phyloP scores from a whole-genome alignment of 2,797 vertebrate genomes.

The Sebastes alutus region DNA sequence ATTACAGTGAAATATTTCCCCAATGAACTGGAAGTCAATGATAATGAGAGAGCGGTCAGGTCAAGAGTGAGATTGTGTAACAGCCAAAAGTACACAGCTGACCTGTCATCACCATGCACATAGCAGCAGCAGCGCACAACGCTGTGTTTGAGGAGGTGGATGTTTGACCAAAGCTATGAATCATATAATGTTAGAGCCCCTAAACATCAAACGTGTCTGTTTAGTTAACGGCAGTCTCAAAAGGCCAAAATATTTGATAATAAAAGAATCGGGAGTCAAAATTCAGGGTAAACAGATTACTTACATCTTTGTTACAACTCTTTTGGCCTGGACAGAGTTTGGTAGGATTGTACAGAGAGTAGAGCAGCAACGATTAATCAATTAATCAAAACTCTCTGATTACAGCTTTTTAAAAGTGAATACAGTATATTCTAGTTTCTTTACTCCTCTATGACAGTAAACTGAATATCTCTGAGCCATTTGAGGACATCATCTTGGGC shows the following conservation, averaged over 20 bases:
- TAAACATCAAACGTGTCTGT: neutral
- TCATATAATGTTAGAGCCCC: conserved; percentile 18
- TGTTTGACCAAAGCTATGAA: conserved; percentile 20
- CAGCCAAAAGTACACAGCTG: conserved; percentile 45
- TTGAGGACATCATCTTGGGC: too few relatives aligned
- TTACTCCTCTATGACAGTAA: too few relatives aligned
- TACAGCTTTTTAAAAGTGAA: too few relatives aligned
- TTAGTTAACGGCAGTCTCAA: neutral
- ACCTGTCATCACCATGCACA: conserved; percentile 48
- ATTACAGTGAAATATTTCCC: conserved; percentile 20
- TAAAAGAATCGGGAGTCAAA: neutral
- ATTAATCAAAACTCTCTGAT: too few relatives aligned
- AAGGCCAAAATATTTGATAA: neutral
- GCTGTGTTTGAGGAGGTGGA: neutral
- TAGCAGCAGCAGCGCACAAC: neutral
- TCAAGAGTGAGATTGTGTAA: conserved; percentile 54
- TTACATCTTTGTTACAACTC: neutral
- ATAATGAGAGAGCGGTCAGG: conserved; percentile 9
- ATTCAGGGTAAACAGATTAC: neutral
- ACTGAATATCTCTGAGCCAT: too few relatives aligned
- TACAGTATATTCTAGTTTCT: too few relatives aligned
- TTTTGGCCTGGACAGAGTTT: neutral
- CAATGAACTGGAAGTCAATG: conserved; percentile 16
- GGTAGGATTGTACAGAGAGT: neutral
- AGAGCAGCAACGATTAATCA: too few relatives aligned